Evolutionary conservation across 2,888 invertebrate genomes (phyloP), one percentile per base, ranked within the genome.

Genomic region (Caenorhabditis japonica): DNA sequence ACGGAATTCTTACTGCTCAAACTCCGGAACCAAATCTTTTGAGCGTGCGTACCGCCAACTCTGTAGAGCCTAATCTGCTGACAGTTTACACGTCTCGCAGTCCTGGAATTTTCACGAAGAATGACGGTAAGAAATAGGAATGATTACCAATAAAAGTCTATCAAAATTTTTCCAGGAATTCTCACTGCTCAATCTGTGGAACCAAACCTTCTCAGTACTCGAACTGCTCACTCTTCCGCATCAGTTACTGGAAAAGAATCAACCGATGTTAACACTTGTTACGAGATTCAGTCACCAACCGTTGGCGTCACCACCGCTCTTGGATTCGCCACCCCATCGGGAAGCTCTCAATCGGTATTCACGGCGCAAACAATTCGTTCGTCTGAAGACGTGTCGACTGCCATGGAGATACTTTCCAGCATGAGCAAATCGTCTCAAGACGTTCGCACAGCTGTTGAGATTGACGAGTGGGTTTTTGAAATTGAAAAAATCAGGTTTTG

Each of bases 381-480:
- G 2, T 72, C 72, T 23, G 23, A 72, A n/a, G 72, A 72, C 38
- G 72, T 72, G n/a, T 15, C 21, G 4, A 72, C 72, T 25, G 72
- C 72, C 7, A 21, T 71, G 13, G 56, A 49, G 44, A 56, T 61
- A 13, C 19, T 62, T 25, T 27, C 55, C n/a, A 44, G 52, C n/a
- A 23, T 60, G 68, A 68, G 55, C 33, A 46, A 60, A 60, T 69
- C 69, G 2, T 60, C 69, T 13, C 58, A 69, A 17, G 60, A 69
- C 39, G 69, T 69, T 7, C 27, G 39, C 17, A 69, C 69, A 8
- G 69, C 69, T 21, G 23, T 53, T 13, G 69, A 60, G 49, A 69
- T 69, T 69, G 36, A 39, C 15, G 64, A 64, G 62, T 62, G 5
- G 17, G 51, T 49, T 36, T 58, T 34, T 30, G 10, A 30, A 30